Evolutionary conservation across 2,113 vertebrate genomes (phyloP).

Genomic region (Sebastes schlegelii): DNA sequence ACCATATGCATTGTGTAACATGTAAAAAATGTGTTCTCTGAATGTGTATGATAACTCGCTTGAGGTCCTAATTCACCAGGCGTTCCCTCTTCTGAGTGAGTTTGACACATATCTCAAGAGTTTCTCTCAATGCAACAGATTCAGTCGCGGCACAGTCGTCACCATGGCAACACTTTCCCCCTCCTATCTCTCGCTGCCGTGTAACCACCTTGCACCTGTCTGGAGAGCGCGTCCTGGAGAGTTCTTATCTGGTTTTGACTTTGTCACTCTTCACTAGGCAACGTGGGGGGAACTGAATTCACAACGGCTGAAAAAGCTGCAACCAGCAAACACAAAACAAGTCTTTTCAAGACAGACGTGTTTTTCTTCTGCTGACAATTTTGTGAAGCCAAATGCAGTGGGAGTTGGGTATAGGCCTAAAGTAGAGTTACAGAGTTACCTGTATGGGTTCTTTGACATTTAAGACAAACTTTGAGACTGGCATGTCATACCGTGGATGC

Average conservation of each 20-base stretch:
- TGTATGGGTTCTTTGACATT: constrained; percentile 1
- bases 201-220: constrained; percentile 56
- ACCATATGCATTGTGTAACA: neutral
- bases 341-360: constrained; percentile 5
- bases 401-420: neutral
- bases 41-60: neutral
- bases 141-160: constrained; percentile 21
- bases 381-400: constrained; percentile 7
- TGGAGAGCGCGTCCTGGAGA: constrained; percentile 25
- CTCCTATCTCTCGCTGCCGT: constrained; percentile 35
- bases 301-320: constrained; percentile 42
- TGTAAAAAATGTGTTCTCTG: neutral
- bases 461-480: neutral
- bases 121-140: constrained; percentile 14
- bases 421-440: neutral
- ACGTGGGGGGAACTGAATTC: constrained; percentile 30
- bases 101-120: neutral
- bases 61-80: neutral
- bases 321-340: constrained; percentile 33
- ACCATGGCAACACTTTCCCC: constrained; percentile 40
- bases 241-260: constrained; percentile 54
- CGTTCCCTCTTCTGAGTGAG: neutral
- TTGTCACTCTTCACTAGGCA: constrained; percentile 61
- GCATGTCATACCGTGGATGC: neutral
- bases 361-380: constrained; percentile 26